Percentiles rank a stretch among this genome's conserved stretches.
Conservation (phyloP, 2,797 vertebrate species). For the Limosa lapponica region DNA sequence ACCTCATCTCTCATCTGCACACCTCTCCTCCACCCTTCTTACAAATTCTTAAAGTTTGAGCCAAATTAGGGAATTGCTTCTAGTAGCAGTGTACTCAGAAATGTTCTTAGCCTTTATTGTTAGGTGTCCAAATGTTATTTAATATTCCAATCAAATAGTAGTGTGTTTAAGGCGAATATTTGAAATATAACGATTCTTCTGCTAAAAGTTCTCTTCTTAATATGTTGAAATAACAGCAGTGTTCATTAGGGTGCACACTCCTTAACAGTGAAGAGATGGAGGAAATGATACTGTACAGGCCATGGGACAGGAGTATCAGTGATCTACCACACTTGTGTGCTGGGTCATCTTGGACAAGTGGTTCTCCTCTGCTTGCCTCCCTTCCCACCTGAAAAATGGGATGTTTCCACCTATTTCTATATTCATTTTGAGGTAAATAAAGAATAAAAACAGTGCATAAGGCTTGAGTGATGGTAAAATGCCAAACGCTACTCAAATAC, state of each 20-base stretch:
- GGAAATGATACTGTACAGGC: not conserved
- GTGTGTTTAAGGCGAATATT: not conserved
- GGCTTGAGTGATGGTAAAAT: not conserved
- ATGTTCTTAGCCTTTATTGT: not conserved
- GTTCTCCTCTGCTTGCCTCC: not conserved
- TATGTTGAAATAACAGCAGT: not conserved
- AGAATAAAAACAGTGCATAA: not conserved
- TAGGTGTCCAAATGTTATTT: not conserved
- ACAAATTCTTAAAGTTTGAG: not conserved
- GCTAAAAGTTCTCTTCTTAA: not conserved
- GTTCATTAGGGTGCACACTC: not conserved
- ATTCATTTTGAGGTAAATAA: not conserved
- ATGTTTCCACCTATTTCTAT: not conserved
- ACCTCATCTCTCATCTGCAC: not conserved
- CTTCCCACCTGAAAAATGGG: not conserved
- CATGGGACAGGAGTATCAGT: too few relatives aligned
- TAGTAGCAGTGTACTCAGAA: not conserved
- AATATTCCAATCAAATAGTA: not conserved
- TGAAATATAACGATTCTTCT: not conserved
- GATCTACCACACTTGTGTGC: rapidly evolving
- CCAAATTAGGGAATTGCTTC: not conserved
- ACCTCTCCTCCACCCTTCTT: not conserved
- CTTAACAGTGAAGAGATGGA: not conserved
- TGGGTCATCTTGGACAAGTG: not conserved
- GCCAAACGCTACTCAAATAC: not conserved